Evolutionary conservation across 2,797 vertebrate genomes (phyloP).

Genomic region (Paedocypris micromegethes): DNA sequence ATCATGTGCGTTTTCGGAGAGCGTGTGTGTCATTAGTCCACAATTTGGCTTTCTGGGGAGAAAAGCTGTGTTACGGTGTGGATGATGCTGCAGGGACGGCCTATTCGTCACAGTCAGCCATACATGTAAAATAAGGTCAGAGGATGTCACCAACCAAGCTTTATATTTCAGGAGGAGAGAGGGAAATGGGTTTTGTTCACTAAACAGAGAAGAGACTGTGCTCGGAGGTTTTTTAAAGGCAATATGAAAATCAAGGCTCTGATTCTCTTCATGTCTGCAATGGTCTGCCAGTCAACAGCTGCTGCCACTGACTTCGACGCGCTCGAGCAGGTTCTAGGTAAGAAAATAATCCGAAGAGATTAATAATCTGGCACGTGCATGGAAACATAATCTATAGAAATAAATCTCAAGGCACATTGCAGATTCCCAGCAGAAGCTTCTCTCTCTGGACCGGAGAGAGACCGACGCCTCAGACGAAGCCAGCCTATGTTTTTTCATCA

Average conservation of each 20-base stretch:
- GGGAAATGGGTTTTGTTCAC: constrained; percentile 24
- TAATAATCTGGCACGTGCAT: not conserved
- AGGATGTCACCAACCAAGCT: constrained; percentile 25
- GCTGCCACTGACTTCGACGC: constrained; percentile 25
- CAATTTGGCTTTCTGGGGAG: constrained; percentile 22
- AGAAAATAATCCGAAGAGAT: not conserved
- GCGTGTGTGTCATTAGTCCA: not conserved
- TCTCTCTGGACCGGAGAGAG: constrained; percentile 41
- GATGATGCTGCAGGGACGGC: constrained; percentile 9
- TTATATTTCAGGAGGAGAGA: constrained; percentile 30
- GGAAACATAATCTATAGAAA: too few relatives aligned
- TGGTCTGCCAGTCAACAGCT: constrained; percentile 50
- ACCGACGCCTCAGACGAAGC: constrained; percentile 50
- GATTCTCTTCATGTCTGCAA: constrained; percentile 54
- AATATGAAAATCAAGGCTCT: constrained; percentile 55
- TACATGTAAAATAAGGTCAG: constrained; percentile 31
- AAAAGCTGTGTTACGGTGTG: not conserved
- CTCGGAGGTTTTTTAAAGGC: not conserved
- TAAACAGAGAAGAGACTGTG: constrained; percentile 7
- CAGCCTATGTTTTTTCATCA: constrained; percentile 64
- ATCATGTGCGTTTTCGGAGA: constrained; percentile 1
- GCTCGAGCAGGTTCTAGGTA: constrained; percentile 60
- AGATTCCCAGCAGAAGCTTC: constrained; percentile 40
- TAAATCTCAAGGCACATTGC: not conserved
- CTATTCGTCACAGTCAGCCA: constrained; percentile 49